Percentiles rank a stretch among this genome's conserved stretches.
phyloP scores from a whole-genome alignment of 2,888 invertebrate genomes.

The Macrophya annulata region DNA sequence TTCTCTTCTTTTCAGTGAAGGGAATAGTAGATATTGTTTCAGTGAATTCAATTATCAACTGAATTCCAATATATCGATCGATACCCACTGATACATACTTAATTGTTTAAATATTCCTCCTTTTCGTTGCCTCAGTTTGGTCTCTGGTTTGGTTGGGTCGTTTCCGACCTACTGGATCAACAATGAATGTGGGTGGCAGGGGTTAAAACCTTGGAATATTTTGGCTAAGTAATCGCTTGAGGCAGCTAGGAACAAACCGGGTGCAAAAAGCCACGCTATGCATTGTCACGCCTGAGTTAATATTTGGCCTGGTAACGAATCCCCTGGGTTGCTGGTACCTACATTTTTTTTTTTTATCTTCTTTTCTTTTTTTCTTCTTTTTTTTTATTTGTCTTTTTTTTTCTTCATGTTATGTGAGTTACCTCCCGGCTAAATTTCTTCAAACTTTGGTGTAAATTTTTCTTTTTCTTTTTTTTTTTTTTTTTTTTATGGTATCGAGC shows the following conservation, averaged over 20 bases:
- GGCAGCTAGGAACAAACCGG: not conserved
- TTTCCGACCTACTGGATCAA: constrained; percentile 21
- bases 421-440: not conserved
- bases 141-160: not conserved
- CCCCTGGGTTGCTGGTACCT: not conserved
- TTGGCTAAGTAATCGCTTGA: constrained; percentile 25
- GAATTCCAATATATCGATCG: constrained; percentile 5
- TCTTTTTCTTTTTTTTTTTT: no score
- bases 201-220: constrained; percentile 33
- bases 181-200: not conserved
- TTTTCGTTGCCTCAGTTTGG: not conserved
- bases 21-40: not conserved
- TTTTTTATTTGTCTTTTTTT: not conserved
- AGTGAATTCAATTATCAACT: not conserved
- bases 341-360: not conserved
- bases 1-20: no score
- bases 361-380: not conserved
- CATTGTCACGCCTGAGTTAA: constrained; percentile 49
- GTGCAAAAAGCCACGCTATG: not conserved
- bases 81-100: not conserved
- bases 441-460: not conserved
- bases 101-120: constrained; percentile 39
- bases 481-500: not conserved
- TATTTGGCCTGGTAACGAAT: constrained; percentile 37
- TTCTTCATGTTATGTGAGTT: not conserved